Evolutionary conservation across 2,888 invertebrate genomes (phyloP), one percentile per base, ranked within the genome.

Genomic region (Drosophila acutilabella): DNA sequence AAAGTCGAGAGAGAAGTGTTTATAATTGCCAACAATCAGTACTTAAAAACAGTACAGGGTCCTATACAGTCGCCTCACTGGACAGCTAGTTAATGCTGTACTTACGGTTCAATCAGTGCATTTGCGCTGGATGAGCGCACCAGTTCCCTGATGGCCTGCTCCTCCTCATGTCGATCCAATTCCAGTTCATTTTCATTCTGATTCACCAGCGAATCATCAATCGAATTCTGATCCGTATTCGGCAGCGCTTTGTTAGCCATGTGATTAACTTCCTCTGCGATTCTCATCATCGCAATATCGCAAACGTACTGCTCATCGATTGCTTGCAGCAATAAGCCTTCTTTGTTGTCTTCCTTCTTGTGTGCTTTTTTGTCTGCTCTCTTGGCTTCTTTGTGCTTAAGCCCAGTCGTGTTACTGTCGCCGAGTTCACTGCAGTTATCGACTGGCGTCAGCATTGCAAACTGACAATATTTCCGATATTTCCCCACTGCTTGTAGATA

Each of bases 121-220:
- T 74, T 79, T 0, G 59, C 81, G 45, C 78, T 86, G 16, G 88
- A 81, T 2, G 80, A 83, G 36, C 81, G 78, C 56, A 90, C 90
- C 71, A 91, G 62, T 23, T 91, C 90, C 26, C 75, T 87, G 23
- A 92, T 82, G 10, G 84, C 80, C 70, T 88, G 79, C 56, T 91
- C 90, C 73, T 91, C 91, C 56, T 87, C 90, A 36, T 76, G 82
- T 0, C 79, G 82, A 76, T 90, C 84, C 36, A 91, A 82, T 66
- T 88, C 89, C 69, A 91, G 67, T 47, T 89, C 91, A 40, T 71
- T 69, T 18, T 26, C 52, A 59, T 64, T 54, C 52, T 75, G 41
- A 50, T 42, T 7, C 40, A 20, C 13, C 7, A 13, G 30, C 13
- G 30, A 26, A 30, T 30, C 14, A 16, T 14, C 30, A 16, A 11